phyloP scores from a whole-genome alignment of 1,140 invertebrate genomes.

The Heliconius hewitsoni region DNA sequence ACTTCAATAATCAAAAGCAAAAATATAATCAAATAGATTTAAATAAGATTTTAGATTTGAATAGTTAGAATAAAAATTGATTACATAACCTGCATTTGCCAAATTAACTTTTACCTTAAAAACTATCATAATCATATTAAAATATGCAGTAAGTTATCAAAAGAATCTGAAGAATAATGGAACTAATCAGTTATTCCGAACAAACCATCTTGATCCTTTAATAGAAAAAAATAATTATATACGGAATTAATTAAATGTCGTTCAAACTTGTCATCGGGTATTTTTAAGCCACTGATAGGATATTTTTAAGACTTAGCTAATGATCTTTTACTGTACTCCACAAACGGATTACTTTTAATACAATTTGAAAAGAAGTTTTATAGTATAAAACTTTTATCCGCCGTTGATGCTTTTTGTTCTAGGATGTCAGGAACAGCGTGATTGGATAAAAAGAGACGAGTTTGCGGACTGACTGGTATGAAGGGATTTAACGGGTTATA shows the following conservation, averaged over 20 bases:
- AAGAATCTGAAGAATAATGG: constrained; percentile 22
- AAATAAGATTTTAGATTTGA: background rate
- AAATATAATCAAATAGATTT: background rate
- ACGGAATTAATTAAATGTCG: constrained; percentile 54
- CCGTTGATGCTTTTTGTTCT: background rate
- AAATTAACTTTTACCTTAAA: background rate
- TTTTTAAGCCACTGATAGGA: background rate
- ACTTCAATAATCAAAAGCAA: background rate
- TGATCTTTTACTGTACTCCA: background rate
- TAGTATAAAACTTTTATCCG: background rate
- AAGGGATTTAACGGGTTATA: background rate
- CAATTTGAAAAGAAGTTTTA: background rate
- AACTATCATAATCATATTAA: background rate
- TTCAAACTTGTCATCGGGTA: background rate
- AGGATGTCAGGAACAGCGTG: background rate
- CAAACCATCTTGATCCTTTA: constrained; percentile 38
- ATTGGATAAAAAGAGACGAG: constrained; percentile 2
- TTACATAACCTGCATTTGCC: background rate
- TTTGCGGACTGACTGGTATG: background rate
- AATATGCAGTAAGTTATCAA: background rate
- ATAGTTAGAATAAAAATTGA: background rate
- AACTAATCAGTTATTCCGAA: constrained; percentile 28
- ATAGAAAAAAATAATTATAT: constrained; percentile 53
- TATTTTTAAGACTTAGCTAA: constrained; percentile 1
- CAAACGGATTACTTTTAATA: background rate